Base-by-base conservation (phyloP, 2,113 vertebrate species). In the Neolamprologus sp. region DNA sequence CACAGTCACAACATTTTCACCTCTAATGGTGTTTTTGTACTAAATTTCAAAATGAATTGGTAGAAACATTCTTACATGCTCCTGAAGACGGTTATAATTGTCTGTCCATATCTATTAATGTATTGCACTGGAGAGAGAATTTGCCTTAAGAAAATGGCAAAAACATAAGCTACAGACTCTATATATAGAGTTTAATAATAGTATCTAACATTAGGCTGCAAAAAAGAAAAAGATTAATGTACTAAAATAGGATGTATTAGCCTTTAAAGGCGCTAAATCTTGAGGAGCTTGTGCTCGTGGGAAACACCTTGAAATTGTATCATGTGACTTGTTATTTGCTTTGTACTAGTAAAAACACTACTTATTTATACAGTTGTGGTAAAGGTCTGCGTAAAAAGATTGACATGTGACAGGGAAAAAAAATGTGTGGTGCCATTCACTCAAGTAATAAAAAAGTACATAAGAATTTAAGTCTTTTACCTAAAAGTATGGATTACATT, bases 401-500 rank as follows among this genome's bases (percentile, higher is more conserved):
- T 93, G 94, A 78, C 93, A 94, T 87, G 89, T 91, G 88, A 90
- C 71, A 80, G 82, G 31, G 7, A 60, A 87, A 93, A 92, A 92
- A 88, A 91, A 88, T 83, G 78, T 91, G 83, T 87, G 23, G 82
- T 88, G 89, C 91, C 91, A 86, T 93, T 95, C 88, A 87, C 84
- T 94, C 82, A 84, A 89, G 94, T 95, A 92, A 96, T 96, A 96
- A 96, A 96, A 95, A 91, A 82, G 82, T 86, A 94, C 91, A 95
- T 95, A 93, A 91, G 92, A 94, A 93, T 94, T 88, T 89, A 93
- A 90, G 93, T 93, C 92, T 93, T 94, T 94, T 95, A 95, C 93
- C 94, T 96, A 96, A 96, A 96, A 94, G 93, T 96, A 93, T 92
- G 89, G 94, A 95, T 95, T 96, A 95, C 95, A 96, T 96, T 96